phyloP scores from a whole-genome alignment of 2,888 invertebrate species.

The Lycocerus yunnanus region DNA sequence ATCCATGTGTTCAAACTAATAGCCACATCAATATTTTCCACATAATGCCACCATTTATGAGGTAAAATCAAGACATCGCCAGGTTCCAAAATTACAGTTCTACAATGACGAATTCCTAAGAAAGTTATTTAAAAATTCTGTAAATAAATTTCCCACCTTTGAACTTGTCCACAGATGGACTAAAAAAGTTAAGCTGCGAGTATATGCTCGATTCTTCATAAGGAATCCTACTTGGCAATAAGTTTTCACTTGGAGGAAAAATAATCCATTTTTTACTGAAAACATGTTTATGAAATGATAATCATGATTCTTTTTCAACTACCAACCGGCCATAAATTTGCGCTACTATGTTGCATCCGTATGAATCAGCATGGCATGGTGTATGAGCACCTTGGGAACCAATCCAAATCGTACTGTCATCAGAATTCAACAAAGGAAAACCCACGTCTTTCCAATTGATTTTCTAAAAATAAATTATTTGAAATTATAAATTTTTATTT shows the following conservation, averaged over 20 bases:
- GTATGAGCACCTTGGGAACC: constrained; percentile 88
- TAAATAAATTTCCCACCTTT: constrained; percentile 49
- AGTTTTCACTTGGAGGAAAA: constrained; percentile 76
- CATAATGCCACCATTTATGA: constrained; percentile 96
- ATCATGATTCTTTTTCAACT: background rate
- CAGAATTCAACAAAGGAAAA: constrained; percentile 66
- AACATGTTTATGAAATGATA: background rate
- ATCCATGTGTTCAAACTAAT: constrained; percentile 73
- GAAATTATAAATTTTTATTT: no score
- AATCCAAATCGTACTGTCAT: constrained; percentile 85
- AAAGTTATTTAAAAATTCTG: constrained; percentile 1
- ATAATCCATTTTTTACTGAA: constrained; percentile 88
- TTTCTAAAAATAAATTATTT: constrained; percentile 45
- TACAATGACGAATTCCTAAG: constrained; percentile 42
- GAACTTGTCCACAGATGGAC: constrained; percentile 62
- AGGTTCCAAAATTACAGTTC: constrained; percentile 70
- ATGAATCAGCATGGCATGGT: constrained; percentile 92
- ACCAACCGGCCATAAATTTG: constrained; percentile 83
- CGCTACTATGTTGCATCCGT: constrained; percentile 90
- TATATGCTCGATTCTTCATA: constrained; percentile 97
- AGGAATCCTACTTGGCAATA: constrained; percentile 84
- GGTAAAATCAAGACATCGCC: constrained; percentile 91
- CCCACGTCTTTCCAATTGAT: constrained; percentile 74
- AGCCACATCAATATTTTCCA: constrained; percentile 78
- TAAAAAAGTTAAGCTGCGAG: constrained; percentile 80